A percentile compares a stretch with the other conserved stretches of the same genome.
phyloP scores from a whole-genome alignment of 2,797 vertebrate species.

The Anableps anableps region DNA sequence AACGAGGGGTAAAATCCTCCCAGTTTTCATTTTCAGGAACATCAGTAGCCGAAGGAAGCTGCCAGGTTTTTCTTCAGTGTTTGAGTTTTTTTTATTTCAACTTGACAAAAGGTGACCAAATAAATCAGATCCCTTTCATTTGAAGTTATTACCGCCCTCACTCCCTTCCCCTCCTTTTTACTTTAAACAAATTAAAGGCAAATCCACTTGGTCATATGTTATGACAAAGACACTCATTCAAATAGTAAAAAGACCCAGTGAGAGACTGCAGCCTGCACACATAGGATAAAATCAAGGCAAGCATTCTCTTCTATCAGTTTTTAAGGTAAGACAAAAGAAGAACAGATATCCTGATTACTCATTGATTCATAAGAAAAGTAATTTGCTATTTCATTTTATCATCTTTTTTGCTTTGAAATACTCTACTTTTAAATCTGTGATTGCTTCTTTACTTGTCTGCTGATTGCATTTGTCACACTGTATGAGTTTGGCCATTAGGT shows the following conservation, averaged over 20 bases:
- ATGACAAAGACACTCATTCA: slow-evolving; percentile 75
- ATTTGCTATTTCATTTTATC: neutral
- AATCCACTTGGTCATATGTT: slow-evolving; percentile 80
- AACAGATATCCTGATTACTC: slow-evolving; percentile 20
- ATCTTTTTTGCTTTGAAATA: neutral
- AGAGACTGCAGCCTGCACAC: slow-evolving; percentile 56
- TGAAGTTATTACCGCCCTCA: slow-evolving; percentile 61
- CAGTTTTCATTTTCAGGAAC: slow-evolving; percentile 35
- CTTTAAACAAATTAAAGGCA: slow-evolving; percentile 86
- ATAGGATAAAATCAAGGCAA: slow-evolving; percentile 50
- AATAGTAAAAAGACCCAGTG: slow-evolving; percentile 65
- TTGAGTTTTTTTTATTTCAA: neutral
- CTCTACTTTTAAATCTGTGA: slow-evolving; percentile 25
- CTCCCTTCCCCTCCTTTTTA: slow-evolving; percentile 64
- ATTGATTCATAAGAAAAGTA: slow-evolving; percentile 7
- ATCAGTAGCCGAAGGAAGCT: slow-evolving; percentile 20
- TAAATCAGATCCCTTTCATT: slow-evolving; percentile 62
- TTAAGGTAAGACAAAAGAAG: slow-evolving; percentile 72
- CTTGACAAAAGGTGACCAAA: slow-evolving; percentile 18
- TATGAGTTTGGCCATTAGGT: slow-evolving; percentile 70
- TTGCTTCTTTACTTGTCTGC: slow-evolving; percentile 42
- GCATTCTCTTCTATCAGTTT: slow-evolving; percentile 29
- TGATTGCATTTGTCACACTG: slow-evolving; percentile 69
- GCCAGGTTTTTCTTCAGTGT: slow-evolving; percentile 14
- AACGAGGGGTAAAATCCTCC: slow-evolving; percentile 54